Conservation (phyloP, 2,888 invertebrate genomes). For the Polyploca ridens region DNA sequence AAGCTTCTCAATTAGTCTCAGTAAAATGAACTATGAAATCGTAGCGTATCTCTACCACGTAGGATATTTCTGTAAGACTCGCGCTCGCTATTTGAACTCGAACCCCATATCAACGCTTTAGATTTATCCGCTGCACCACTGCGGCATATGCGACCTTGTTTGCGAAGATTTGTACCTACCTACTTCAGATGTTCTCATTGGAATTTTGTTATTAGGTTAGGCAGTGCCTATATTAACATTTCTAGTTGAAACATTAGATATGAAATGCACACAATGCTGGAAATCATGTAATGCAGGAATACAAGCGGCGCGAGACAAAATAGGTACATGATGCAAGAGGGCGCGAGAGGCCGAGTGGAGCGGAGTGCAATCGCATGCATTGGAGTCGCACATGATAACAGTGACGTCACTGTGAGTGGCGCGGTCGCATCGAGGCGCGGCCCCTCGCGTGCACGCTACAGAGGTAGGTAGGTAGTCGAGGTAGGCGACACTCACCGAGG, state of each 20-base stretch:
- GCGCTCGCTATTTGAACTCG: neutral
- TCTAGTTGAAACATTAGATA: neutral
- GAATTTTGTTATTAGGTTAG: no score
- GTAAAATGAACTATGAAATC: neutral
- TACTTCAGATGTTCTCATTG: no score
- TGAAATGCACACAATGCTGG: neutral
- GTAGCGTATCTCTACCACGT: neutral
- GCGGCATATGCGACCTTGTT: neutral
- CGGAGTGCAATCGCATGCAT: constrained; percentile 41
- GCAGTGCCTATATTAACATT: neutral
- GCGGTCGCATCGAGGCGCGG: constrained; percentile 47
- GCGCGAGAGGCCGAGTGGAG: constrained; percentile 55
- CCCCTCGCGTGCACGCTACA: constrained; percentile 49
- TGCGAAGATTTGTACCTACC: neutral
- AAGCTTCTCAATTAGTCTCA: neutral
- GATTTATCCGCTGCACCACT: constrained; percentile 2
- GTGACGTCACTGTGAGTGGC: constrained; percentile 61
- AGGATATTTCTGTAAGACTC: neutral
- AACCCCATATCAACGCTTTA: neutral
- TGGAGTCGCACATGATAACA: constrained; percentile 26
- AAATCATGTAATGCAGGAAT: constrained; percentile 1
- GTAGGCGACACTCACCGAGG: constrained; percentile 70
- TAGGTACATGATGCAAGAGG: constrained; percentile 50
- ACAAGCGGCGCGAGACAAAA: constrained; percentile 1
- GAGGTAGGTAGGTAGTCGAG: constrained; percentile 28